Evolutionary conservation across 2,113 vertebrate genomes (phyloP).

Genomic region (Cephalopholis sonnerati): DNA sequence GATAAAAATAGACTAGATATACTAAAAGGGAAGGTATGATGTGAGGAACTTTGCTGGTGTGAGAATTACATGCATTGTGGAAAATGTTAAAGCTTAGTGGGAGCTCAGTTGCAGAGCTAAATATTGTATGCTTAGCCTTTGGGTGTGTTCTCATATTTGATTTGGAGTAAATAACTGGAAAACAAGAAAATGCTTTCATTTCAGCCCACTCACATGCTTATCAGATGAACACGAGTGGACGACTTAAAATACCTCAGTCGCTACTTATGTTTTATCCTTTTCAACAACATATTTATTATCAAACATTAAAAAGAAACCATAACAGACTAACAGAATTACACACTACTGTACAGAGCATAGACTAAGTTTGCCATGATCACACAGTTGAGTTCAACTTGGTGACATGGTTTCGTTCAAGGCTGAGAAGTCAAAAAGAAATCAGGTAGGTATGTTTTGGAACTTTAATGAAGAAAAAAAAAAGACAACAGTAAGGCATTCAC

Average conservation of each 20-base stretch:
- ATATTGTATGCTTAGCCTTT: constrained; percentile 33
- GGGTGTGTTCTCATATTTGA: constrained; percentile 40
- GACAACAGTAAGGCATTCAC: not conserved
- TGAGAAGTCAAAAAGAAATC: not conserved
- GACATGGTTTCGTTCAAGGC: not conserved
- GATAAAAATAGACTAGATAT: constrained; percentile 51
- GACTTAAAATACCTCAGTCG: not conserved
- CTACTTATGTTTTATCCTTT: constrained; percentile 1
- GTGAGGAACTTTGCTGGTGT: constrained; percentile 10
- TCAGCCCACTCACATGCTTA: constrained; percentile 29
- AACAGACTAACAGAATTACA: not conserved
- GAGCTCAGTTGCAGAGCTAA: constrained; percentile 20
- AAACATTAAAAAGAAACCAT: not conserved
- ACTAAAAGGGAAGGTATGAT: constrained; percentile 12
- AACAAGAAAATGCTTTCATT: constrained; percentile 31
- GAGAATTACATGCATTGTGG: constrained; percentile 18
- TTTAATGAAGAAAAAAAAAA: constrained; percentile 11
- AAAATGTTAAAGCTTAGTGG: constrained; percentile 3
- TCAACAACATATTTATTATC: not conserved
- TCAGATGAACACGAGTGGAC: constrained; percentile 3
- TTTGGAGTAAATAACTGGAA: constrained; percentile 30
- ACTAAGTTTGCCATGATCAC: not conserved
- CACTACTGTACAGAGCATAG: not conserved
- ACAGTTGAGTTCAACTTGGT: not conserved
- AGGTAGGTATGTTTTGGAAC: not conserved